Base-by-base conservation (phyloP, 2,113 vertebrate genomes). In the Oncorhynchus tshawytscha region DNA sequence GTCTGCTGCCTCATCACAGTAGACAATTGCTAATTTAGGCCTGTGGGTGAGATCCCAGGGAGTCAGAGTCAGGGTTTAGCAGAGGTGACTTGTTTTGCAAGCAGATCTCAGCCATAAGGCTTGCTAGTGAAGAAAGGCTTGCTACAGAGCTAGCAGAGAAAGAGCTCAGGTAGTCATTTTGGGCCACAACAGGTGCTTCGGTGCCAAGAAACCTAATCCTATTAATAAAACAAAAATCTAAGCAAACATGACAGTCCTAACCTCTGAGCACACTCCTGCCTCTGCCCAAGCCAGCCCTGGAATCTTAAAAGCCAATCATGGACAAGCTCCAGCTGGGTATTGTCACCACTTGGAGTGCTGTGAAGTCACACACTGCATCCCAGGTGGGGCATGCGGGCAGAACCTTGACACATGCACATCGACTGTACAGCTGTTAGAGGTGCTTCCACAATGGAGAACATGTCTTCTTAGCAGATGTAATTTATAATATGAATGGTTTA, bases 211-310 rank as follows among this genome's bases (percentile, higher is more conserved):
- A 86, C 78, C 84, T 83, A 87, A 88, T 81, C 59, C 85, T 92
- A 88, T 90, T 84, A 88, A 88, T 83, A 86, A 88, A 91, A 88
- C 85, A 72, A 82, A 84, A 90, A 92, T 91, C 87, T 92, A 91
- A 92, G 88, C 83, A 78, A 74, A 89, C 88, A 88, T 78, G 88
- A 79, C 45, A 82, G 64, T 24, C 12, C 71, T 85, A 79, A 78
- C 81, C 74, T 67, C 76, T 60, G 70, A 9, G 13, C 34, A 6
- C 59, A 71, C 24, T 71, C 80, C 82, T 85, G 25, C 0, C 4
- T 67, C 60, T 68, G 45, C 64, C 66, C 57, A 20, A 0, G 18
- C 69, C 68, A 54, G 15, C 25, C 3, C 13, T 22, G 74, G 85
- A 86, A 76, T 73, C 57, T 77, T 77, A 85, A 78, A 84, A 85